Evolutionary conservation across 1,140 invertebrate species (phyloP), one percentile per base, ranked within the genome.

Genomic region (Pseudobourletiella spinata): DNA sequence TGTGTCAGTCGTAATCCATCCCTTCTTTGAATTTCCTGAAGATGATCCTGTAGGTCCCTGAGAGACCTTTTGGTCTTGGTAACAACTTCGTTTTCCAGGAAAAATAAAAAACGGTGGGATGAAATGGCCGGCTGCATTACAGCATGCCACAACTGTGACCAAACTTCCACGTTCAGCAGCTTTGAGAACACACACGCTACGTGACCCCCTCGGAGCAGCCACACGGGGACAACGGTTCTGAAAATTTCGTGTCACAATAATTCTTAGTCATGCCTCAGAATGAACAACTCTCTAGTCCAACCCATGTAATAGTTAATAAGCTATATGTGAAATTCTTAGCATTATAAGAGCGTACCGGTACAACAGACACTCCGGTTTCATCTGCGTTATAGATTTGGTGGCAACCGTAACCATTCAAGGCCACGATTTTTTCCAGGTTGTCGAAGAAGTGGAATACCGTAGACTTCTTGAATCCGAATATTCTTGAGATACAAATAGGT

Each of bases 91-190:
- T n/a, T 3, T 22, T 18, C 20, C 32, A 6, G 20, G 20, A 43
- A 57, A 43, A 48, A 43, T 32, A 30, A 39, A 22, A 6, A 57
- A 44, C 22, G 42, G 30, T 14, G 32, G 22, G 22, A 39, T 39
- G 18, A 57, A 22, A 48, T 22, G 16, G 3, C 56, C 25, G 46
- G 30, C 3, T 8, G 30, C 28, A 14, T 39, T 30, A 20, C 56
- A 57, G 25, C 56, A 57, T n/a, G n/a, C 26, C 44, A 57, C 46
- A 25, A 15, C 39, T 39, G 16, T 63, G 4, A 39, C n/a, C n/a
- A n/a, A 11, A 8, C n/a, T 39, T 39, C 32, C 32, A n/a, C 32
- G 32, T 39, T 39, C 32, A 39, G 32, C 32, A n/a, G 8, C n/a
- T 39, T 8, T n/a, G 8, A 39, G n/a, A 39, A 11, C 8, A 8